phyloP scores from a whole-genome alignment of 2,888 invertebrate species.

The Panzeria rudis region DNA sequence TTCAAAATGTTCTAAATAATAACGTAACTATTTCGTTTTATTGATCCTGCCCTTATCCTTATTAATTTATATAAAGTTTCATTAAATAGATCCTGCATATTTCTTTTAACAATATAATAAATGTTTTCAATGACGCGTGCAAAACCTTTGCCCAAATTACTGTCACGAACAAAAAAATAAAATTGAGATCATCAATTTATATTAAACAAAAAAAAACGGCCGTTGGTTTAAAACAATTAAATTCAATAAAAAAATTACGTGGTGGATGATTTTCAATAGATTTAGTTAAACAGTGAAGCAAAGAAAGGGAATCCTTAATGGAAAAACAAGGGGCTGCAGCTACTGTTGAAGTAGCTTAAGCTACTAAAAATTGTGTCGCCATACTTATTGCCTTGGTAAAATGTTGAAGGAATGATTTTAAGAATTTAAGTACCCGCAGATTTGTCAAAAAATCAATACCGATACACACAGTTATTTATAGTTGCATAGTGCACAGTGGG shows the following conservation, averaged over 20 bases:
- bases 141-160: slow-evolving; percentile 58
- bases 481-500: too few relatives aligned
- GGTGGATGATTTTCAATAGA: slow-evolving; percentile 45
- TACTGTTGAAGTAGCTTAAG: slow-evolving; percentile 31
- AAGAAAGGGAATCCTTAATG: slow-evolving; percentile 39
- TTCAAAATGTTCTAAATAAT: background rate
- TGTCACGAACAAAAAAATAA: background rate
- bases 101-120: slow-evolving; percentile 24
- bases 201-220: slow-evolving; percentile 39
- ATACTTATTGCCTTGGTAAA: background rate
- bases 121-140: slow-evolving; percentile 62
- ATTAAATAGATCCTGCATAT: slow-evolving; percentile 68
- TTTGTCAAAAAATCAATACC: slow-evolving; percentile 24
- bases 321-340: slow-evolving; percentile 27
- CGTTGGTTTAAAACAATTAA: slow-evolving; percentile 46
- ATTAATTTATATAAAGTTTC: slow-evolving; percentile 54
- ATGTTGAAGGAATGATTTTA: background rate
- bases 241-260: slow-evolving; percentile 46
- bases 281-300: background rate
- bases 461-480: background rate
- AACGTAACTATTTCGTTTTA: slow-evolving; percentile 8
- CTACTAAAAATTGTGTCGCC: slow-evolving; percentile 22
- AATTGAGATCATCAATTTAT: slow-evolving; percentile 46
- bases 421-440: slow-evolving; percentile 61
- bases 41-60: slow-evolving; percentile 72